These are phyloP conservation scores for Choristoneura fumiferana DNA, from an alignment of 1,140 invertebrate genomes.

Conservation along the genomic window DNA sequence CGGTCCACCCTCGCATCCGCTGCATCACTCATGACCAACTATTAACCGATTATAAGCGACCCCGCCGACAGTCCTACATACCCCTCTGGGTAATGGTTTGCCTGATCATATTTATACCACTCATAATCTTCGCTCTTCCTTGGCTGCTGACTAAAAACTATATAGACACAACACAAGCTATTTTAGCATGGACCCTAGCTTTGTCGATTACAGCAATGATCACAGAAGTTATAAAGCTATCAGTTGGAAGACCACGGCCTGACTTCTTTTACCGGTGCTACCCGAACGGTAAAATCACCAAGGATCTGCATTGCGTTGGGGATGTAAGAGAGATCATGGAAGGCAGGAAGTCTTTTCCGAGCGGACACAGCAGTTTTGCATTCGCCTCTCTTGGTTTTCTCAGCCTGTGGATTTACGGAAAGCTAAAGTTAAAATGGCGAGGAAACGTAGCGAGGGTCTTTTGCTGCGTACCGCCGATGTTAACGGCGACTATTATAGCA, in stretches of 20 bases:
- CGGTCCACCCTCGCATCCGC: slow-evolving; percentile 82
- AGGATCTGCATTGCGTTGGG: slow-evolving; percentile 82
- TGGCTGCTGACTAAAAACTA: slow-evolving; percentile 44
- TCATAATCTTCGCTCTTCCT: slow-evolving; percentile 77
- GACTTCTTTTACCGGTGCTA: slow-evolving; percentile 91
- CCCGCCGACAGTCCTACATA: slow-evolving; percentile 82
- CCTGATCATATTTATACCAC: slow-evolving; percentile 80
- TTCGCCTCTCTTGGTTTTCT: slow-evolving; percentile 87
- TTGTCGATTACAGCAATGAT: slow-evolving; percentile 84
- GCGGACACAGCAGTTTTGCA: slow-evolving; percentile 91
- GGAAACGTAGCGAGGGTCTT: slow-evolving; percentile 75
- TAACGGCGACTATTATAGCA: slow-evolving; percentile 82
- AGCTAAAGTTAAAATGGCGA: slow-evolving; percentile 81
- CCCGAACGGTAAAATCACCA: slow-evolving; percentile 83
- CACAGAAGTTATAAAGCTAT: slow-evolving; percentile 86
- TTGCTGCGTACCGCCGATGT: slow-evolving; percentile 80
- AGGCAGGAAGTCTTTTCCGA: slow-evolving; percentile 93
- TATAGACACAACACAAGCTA: slow-evolving; percentile 33
- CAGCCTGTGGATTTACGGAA: slow-evolving; percentile 84
- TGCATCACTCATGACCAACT: slow-evolving; percentile 87
- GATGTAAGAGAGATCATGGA: slow-evolving; percentile 81
- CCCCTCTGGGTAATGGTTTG: slow-evolving; percentile 81
- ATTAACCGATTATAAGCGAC: slow-evolving; percentile 86
- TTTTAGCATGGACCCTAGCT: slow-evolving; percentile 77
- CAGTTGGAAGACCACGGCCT: slow-evolving; percentile 87